Base-by-base conservation (phyloP, 1,140 invertebrate species). In the Macrotrachela quadricornifera region DNA sequence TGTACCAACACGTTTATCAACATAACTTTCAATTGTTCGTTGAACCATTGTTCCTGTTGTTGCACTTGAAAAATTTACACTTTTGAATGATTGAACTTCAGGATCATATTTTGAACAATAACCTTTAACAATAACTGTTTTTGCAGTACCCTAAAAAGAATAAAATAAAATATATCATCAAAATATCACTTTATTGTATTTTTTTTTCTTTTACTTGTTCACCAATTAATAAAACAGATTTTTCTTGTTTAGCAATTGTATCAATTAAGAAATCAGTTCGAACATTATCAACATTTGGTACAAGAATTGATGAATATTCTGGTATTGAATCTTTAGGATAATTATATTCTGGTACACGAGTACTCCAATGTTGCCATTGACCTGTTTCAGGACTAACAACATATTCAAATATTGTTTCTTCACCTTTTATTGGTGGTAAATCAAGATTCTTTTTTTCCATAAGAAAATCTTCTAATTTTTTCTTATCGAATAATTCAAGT, bases 41-140 rank as follows among this genome's bases (percentile, higher is more conserved):
- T 94, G 88, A 69, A 95, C 92, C 63, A 92, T 86, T 64, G 79
- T 81, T 0, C 87, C 85, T 51, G 82, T 87, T 1, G 87, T 92
- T 0, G 88, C 88, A 55, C 85, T 91, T 15, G 87, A 94, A 68
- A 95, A 96, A 68, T 92, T 94, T 62, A 94, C 87, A 1, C 82
- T 83, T 57, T 90, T 76, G 55, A 78, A 80, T 57, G 92, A 71
- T 61, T 85, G 83, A 1, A 76, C 73, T 62, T 94, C 88, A 6
- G 83, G 78, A 69, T 88, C 87, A 57, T 80, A 82, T 67, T 85
- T 86, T 60, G 80, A 82, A 78, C 88, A 86, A 63, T 86, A 92
- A 9, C 83, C 79, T 67, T 92, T 90, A 74, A 94, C 83, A 79
- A 94, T 92, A 0, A 91, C 83, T 1, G 85, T 92, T 73, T 92